Base-by-base conservation (phyloP, 2,113 vertebrate genomes). In the Parotia lawesii region DNA sequence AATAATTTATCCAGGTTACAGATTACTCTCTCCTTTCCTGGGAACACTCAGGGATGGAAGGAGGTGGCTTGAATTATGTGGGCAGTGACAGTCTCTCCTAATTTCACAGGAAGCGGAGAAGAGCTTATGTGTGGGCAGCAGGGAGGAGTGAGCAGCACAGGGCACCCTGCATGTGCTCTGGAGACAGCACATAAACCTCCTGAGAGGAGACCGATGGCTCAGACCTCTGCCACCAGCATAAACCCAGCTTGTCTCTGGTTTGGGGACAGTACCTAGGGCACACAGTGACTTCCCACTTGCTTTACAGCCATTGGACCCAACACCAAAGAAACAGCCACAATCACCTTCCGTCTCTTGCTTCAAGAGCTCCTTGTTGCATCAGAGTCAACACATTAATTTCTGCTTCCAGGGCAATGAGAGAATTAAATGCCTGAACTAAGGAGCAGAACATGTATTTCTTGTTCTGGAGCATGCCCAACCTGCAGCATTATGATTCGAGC, bases 231-330 rank as follows among this genome's bases (percentile, higher is more conserved):
- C 31, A 9, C 31, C 24, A 56, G 11, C 2, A 2, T 5, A 35
- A 61, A 29, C 9, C 18, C 70, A 38, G 27, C 37, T 35, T 22
- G 3, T 44, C n/a, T 64, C 64, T 67, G 53, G n/a, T 58, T 16
- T 88, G 42, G 25, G 24, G 15, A 10, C 58, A 54, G n/a, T 15
- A 38, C 33, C 44, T 51, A 40, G 40, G 57, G 58, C 33, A 50
- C 0, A 0, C 15, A 1, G 10, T 4, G 37, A 45, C 31, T 54
- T 35, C 28, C 12, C 37, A 31, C 25, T 62, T 69, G n/a, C 76
- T 37, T 38, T 20, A 51, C 23, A 62, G 42, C 35, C 27, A 35
- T 4, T 0, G 0, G 58, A 76, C 31, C 42, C 61, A 35, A 21
- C 8, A 25, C 28, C 69, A 74, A 53, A 71, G 42, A 64, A 70